Conservation (phyloP, 2,888 invertebrate genomes). For the Drosophila imparisetae region DNA sequence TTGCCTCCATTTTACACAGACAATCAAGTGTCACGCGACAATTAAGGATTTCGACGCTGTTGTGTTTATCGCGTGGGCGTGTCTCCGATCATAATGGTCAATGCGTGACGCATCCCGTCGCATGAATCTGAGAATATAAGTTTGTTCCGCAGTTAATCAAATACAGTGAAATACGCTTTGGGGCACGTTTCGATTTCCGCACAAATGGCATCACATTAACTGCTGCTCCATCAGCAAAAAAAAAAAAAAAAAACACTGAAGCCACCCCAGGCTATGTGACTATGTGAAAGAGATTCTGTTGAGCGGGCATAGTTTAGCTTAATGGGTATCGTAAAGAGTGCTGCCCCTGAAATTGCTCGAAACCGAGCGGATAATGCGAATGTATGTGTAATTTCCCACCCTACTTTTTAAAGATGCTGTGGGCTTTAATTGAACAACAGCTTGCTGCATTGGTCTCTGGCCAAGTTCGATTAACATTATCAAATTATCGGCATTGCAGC, state of each 20-base stretch:
- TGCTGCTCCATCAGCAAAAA: constrained; percentile 62
- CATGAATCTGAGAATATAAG: not conserved
- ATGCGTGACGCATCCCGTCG: constrained; percentile 54
- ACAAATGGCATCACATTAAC: constrained; percentile 68
- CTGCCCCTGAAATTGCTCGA: constrained; percentile 46
- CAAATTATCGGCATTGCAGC: constrained; percentile 69
- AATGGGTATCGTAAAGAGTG: constrained; percentile 71
- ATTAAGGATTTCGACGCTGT: constrained; percentile 37
- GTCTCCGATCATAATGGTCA: constrained; percentile 54
- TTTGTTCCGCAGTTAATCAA: constrained; percentile 53
- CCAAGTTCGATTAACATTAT: constrained; percentile 68
- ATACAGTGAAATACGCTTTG: constrained; percentile 31
- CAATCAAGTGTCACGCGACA: constrained; percentile 26
- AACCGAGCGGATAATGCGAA: not conserved
- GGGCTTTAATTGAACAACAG: constrained; percentile 58
- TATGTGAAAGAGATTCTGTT: constrained; percentile 4
- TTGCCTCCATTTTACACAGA: constrained; percentile 3
- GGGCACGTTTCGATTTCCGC: constrained; percentile 45
- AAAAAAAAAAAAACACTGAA: not conserved
- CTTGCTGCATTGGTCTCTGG: constrained; percentile 28
- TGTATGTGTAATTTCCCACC: constrained; percentile 53
- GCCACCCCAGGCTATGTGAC: constrained; percentile 15
- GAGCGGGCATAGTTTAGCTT: constrained; percentile 74
- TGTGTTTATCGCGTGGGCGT: constrained; percentile 58
- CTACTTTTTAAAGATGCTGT: constrained; percentile 59